A percentile compares a stretch with the other conserved stretches of the same genome.
Evolutionary conservation across 1,140 invertebrate species (phyloP).

Genomic region (Zaprionus davidi): DNA sequence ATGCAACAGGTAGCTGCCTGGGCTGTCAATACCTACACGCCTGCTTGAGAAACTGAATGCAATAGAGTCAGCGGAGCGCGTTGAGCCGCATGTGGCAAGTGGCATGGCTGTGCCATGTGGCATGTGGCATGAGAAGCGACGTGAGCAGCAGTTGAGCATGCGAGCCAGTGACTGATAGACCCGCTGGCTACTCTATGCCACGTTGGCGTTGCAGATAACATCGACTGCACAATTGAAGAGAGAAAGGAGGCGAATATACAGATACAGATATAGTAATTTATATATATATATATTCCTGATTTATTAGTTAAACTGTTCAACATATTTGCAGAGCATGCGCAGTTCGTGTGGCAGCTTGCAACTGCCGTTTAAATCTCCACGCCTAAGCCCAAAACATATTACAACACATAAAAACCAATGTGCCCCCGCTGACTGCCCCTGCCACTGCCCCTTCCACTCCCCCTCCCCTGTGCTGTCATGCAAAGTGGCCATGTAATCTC

Average conservation of each 20-base stretch:
- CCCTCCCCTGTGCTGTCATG: constrained; percentile 33
- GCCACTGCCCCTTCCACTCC: not conserved
- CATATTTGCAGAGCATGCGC: constrained; percentile 19
- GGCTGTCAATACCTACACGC: constrained; percentile 79
- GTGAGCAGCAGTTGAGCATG: constrained; percentile 1
- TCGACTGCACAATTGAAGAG: not conserved
- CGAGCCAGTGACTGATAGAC: constrained; percentile 36
- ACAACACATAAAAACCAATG: constrained; percentile 35
- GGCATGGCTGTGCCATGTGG: constrained; percentile 7
- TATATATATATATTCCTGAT: not conserved
- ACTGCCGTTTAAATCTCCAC: constrained; percentile 27
- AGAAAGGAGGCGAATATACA: not conserved
- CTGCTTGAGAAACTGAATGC: constrained; percentile 51
- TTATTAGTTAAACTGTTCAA: not conserved
- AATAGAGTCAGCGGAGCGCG: constrained; percentile 27
- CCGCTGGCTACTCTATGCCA: constrained; percentile 27
- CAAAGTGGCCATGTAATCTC: constrained; percentile 55
- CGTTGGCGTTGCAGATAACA: not conserved
- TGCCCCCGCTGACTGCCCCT: constrained; percentile 15
- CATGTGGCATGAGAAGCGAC: constrained; percentile 32
- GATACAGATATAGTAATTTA: not conserved
- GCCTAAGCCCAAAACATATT: constrained; percentile 34
- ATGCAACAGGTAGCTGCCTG: constrained; percentile 66
- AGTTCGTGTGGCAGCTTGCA: not conserved
- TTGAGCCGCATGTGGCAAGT: constrained; percentile 53